Evolutionary conservation across 2,113 vertebrate species (phyloP), one percentile per base, ranked within the genome.

Genomic region (Anoplopoma fimbria): DNA sequence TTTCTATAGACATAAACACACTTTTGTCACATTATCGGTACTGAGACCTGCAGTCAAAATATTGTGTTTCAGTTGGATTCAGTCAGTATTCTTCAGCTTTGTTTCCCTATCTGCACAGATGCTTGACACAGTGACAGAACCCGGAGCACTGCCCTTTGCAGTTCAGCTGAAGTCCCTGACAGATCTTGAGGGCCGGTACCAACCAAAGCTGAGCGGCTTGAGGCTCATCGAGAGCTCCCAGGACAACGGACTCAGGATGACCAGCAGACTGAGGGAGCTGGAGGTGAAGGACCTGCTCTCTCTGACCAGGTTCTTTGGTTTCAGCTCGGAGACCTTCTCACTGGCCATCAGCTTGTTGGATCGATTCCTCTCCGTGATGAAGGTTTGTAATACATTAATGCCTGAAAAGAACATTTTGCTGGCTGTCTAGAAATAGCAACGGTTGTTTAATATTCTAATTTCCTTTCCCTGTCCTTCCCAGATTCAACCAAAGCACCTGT

Each of bases 401-500:
- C 57, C 12, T 21, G 1, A 4, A 6, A n/a, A 14, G 14, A 40
- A n/a, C 9, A 40, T 64, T 13, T 34, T 58, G 2, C 36, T 83
- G 33, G 2, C 23, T 36, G 4, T 58, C 19, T 36, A 17, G 4
- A 36, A 58, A 34, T 40, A 15, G 7, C 9, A 21, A 63, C 1
- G 2, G 13, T 36, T 2, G 10, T 29, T 72, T 13, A 15, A 0
- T n/a, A 74, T 36, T 53, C 34, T 42, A 33, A 58, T 57, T 29
- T 65, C 6, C 17, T 34, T 12, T 29, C 6, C 13, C 10, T 36
- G 15, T 70, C 17, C 7, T 62, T 3, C n/a, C 13, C 89, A 99
- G 98, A 97, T 99, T 75, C 97, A 99, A 60, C 96, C 97, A n/a
- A 99, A 99, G 86, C 97, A 99, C 77, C 94, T 99, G 87, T 96